These are phyloP conservation scores for Ennomos erosarius DNA, from an alignment of 2,888 invertebrate genomes.

Conservation along the genomic window DNA sequence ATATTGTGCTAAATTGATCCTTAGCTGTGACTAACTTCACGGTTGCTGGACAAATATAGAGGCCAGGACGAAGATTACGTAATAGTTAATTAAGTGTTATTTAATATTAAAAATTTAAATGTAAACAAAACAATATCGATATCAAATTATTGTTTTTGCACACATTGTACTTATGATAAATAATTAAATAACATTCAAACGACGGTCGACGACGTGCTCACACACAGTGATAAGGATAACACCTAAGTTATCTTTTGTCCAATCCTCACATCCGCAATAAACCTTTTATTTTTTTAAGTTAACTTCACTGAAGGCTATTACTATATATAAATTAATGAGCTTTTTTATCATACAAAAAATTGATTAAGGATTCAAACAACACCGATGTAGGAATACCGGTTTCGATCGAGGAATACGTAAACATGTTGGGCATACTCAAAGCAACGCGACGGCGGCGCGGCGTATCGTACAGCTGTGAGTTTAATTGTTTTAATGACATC, in stretches of 20 bases:
- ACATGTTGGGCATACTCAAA: slow-evolving; percentile 41
- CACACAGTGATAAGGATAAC: slow-evolving; percentile 14
- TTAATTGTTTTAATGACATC: slow-evolving; percentile 58
- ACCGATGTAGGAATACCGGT: slow-evolving; percentile 54
- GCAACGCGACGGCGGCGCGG: slow-evolving; percentile 16
- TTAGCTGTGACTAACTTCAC: neutral
- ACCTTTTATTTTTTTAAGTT: slow-evolving; percentile 4
- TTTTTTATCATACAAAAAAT: slow-evolving; percentile 24
- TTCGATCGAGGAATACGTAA: slow-evolving; percentile 50
- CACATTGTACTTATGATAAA: slow-evolving; percentile 15
- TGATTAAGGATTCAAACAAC: slow-evolving; percentile 48
- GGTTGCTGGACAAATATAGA: slow-evolving; percentile 1
- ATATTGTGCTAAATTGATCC: slow-evolving; percentile 11
- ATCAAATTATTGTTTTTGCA: slow-evolving; percentile 13
- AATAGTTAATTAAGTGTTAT: neutral
- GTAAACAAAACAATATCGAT: slow-evolving; percentile 9
- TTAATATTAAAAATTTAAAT: slow-evolving; percentile 1
- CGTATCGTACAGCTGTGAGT: slow-evolving; percentile 30
- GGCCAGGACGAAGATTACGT: slow-evolving; percentile 2
- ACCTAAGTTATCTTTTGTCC: slow-evolving; percentile 4
- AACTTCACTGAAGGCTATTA: neutral
- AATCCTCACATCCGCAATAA: slow-evolving; percentile 20
- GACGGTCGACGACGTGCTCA: slow-evolving; percentile 1
- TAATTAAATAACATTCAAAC: slow-evolving; percentile 1
- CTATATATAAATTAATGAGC: slow-evolving; percentile 1